These are phyloP conservation scores for Diceros bicornis DNA, from an alignment of 2,797 vertebrate genomes.

Conservation along the genomic window DNA sequence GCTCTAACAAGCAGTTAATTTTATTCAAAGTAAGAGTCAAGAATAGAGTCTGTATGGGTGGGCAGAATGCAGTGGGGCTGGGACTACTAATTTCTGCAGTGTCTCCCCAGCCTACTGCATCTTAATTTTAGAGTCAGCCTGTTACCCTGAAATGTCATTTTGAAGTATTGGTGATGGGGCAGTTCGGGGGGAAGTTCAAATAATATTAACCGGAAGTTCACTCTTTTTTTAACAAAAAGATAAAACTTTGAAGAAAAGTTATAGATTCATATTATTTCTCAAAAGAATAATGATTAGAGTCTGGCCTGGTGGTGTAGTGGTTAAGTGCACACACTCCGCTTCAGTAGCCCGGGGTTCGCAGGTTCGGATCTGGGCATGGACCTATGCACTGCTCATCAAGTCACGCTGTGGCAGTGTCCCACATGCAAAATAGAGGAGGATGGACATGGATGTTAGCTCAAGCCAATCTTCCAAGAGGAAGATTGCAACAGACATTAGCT, in stretches of 20 bases:
- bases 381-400: no score
- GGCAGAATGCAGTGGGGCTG: background rate
- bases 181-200: background rate
- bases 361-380: no score
- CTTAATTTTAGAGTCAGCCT: constrained; percentile 42
- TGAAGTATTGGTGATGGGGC: background rate
- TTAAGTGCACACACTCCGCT: no score
- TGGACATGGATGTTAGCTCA: no score
- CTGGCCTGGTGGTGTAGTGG: no score
- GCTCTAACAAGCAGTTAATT: background rate
- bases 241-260: background rate
- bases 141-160: background rate
- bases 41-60: background rate
- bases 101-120: background rate
- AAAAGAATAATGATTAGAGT: background rate
- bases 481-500: no score
- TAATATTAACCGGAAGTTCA: constrained; percentile 20
- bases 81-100: background rate
- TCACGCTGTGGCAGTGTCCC: no score
- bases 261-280: background rate
- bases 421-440: no score
- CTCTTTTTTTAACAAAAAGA: background rate
- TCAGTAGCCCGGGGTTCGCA: no score
- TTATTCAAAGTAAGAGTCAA: constrained; percentile 8
- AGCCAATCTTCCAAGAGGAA: no score